Conservation (phyloP, 2,113 vertebrate genomes). For the Ophiodon elongatus region DNA sequence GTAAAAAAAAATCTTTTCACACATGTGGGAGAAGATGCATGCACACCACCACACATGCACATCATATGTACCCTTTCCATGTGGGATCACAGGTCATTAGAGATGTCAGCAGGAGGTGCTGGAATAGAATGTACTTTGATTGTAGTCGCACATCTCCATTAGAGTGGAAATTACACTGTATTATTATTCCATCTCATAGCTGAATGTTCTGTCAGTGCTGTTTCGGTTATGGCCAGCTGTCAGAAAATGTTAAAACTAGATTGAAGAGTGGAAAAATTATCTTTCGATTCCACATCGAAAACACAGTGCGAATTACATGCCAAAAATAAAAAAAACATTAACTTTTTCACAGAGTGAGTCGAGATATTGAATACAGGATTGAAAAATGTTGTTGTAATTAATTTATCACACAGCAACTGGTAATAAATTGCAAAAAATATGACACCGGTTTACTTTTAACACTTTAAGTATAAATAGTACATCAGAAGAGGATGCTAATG, state of each 20-base stretch:
- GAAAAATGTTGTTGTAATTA: conserved; percentile 1
- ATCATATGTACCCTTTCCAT: neutral
- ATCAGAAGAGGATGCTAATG: neutral
- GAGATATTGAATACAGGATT: conserved; percentile 11
- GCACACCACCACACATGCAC: neutral
- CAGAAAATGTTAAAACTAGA: conserved; percentile 1
- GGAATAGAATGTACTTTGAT: conserved; percentile 40
- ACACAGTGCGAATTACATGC: neutral
- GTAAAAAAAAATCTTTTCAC: conserved; percentile 7
- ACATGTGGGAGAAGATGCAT: conserved; percentile 12
- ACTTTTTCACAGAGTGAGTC: conserved; percentile 3
- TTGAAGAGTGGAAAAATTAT: neutral
- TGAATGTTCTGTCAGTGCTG: conserved; percentile 14
- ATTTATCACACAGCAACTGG: neutral
- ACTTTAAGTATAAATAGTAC: neutral
- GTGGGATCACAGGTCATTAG: conserved; percentile 49
- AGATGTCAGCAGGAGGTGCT: conserved; percentile 52
- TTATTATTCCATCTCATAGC: conserved; percentile 37
- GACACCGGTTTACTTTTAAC: conserved; percentile 2
- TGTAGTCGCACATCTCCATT: conserved; percentile 58
- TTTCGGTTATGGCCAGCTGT: conserved; percentile 2
- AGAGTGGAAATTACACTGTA: conserved; percentile 56
- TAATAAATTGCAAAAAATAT: conserved; percentile 14
- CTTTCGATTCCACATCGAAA: neutral
- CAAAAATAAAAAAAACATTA: neutral